A percentile compares a stretch with the other conserved stretches of the same genome.
Conservation (phyloP, 1,140 invertebrate genomes). For the Limonius californicus region DNA sequence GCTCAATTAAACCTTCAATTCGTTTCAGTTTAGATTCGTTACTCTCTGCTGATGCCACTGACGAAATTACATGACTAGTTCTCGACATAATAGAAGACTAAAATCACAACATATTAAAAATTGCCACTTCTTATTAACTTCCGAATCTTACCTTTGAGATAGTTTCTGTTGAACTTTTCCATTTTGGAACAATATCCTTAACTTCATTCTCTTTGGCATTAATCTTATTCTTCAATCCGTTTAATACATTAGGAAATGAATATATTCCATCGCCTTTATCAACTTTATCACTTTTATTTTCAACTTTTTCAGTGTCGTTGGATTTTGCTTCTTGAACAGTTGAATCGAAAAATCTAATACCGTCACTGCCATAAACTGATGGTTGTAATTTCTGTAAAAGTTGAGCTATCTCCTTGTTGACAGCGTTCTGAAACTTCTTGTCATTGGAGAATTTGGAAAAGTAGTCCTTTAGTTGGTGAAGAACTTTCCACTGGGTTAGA, state of each 20-base stretch:
- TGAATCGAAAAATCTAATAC: slow-evolving; percentile 24
- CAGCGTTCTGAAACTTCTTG: slow-evolving; percentile 48
- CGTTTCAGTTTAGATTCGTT: slow-evolving; percentile 53
- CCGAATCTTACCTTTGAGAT: slow-evolving; percentile 30
- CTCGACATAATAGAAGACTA: slow-evolving; percentile 56
- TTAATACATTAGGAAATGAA: slow-evolving; percentile 29
- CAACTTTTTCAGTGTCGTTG: background rate
- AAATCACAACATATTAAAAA: background rate
- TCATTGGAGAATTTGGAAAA: slow-evolving; percentile 50
- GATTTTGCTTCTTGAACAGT: background rate
- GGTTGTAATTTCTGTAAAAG: slow-evolving; percentile 50
- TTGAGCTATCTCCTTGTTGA: slow-evolving; percentile 54
- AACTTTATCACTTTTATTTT: slow-evolving; percentile 10
- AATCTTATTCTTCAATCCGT: slow-evolving; percentile 25
- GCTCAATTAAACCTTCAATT: slow-evolving; percentile 64
- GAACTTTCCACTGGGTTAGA: slow-evolving; percentile 51
- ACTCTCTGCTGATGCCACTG: slow-evolving; percentile 58
- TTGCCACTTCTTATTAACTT: background rate
- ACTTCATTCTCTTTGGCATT: slow-evolving; percentile 16
- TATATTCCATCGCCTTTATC: background rate
- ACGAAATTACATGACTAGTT: slow-evolving; percentile 64
- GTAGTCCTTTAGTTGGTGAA: slow-evolving; percentile 50
- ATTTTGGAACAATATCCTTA: slow-evolving; percentile 33
- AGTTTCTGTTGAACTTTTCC: slow-evolving; percentile 34
- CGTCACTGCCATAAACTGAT: slow-evolving; percentile 40